Conservation (phyloP, 2,113 vertebrate genomes). For the Promerops cafer region DNA sequence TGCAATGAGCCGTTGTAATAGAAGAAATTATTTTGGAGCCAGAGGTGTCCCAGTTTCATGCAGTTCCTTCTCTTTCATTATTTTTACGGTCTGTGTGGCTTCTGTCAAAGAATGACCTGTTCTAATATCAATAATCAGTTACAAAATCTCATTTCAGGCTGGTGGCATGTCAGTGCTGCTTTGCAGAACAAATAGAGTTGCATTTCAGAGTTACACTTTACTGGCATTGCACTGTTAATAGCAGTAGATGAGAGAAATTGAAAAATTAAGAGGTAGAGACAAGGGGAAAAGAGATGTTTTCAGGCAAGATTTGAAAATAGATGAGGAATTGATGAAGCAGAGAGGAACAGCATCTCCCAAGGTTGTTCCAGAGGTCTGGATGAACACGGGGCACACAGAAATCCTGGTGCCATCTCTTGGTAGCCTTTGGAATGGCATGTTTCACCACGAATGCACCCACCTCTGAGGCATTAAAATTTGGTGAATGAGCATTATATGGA, state of each 20-base stretch:
- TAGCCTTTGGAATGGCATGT: background rate
- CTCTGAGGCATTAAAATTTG: background rate
- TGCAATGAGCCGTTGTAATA: conserved; percentile 2
- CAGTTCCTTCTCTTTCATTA: background rate
- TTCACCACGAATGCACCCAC: background rate
- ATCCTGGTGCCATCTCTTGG: conserved; percentile 58
- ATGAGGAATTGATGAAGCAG: conserved; percentile 14
- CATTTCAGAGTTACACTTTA: conserved; percentile 4
- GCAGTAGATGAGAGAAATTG: conserved; percentile 9
- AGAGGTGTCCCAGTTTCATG: background rate
- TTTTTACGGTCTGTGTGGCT: background rate
- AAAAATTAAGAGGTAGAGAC: conserved; percentile 33
- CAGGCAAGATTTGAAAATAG: conserved; percentile 29
- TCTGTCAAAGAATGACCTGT: conserved; percentile 51
- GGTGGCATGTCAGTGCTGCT: conserved; percentile 8
- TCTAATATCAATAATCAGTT: conserved; percentile 33
- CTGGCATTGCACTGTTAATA: background rate
- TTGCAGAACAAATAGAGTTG: conserved; percentile 48
- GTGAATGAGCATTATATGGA: background rate
- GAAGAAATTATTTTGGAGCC: conserved; percentile 11
- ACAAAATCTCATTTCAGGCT: conserved; percentile 52
- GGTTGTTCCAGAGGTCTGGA: background rate
- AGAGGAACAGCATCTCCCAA: background rate
- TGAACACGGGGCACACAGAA: background rate
- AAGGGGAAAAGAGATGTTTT: conserved; percentile 7